These are phyloP conservation scores for Podarcis raffonei DNA, from an alignment of 2,113 vertebrate genomes.

Conservation along the genomic window DNA sequence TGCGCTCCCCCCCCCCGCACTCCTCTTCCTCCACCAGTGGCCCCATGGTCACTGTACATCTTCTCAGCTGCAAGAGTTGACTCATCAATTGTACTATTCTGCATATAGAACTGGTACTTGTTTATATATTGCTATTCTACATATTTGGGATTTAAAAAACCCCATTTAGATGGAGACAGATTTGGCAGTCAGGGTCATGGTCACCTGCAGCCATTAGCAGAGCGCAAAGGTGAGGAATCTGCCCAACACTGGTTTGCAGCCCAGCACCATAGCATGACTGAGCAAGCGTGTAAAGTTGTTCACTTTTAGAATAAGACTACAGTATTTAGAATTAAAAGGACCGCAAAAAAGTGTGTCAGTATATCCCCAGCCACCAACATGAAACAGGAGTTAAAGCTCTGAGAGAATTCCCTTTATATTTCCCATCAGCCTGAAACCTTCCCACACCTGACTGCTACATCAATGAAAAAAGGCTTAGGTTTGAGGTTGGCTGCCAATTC, in stretches of 20 bases:
- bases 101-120: background rate
- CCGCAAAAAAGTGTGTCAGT: too few relatives aligned
- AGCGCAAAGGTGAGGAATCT: background rate
- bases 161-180: background rate
- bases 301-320: background rate
- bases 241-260: background rate
- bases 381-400: too few relatives aligned
- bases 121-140: background rate
- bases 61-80: too few relatives aligned
- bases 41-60: too few relatives aligned
- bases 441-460: background rate
- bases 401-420: too few relatives aligned
- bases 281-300: background rate
- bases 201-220: background rate
- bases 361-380: too few relatives aligned
- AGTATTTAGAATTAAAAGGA: background rate
- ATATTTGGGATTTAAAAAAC: background rate
- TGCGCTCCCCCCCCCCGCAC: too few relatives aligned
- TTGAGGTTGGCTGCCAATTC: background rate
- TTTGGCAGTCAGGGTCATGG: background rate
- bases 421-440: background rate
- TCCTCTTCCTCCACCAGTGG: too few relatives aligned
- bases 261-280: background rate
- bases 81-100: too few relatives aligned
- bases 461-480: too few relatives aligned